Percentiles rank a stretch among this genome's conserved stretches.
These are phyloP conservation scores for Sterna hirundo DNA, from an alignment of 2,113 vertebrate genomes.

Conservation along the genomic window DNA sequence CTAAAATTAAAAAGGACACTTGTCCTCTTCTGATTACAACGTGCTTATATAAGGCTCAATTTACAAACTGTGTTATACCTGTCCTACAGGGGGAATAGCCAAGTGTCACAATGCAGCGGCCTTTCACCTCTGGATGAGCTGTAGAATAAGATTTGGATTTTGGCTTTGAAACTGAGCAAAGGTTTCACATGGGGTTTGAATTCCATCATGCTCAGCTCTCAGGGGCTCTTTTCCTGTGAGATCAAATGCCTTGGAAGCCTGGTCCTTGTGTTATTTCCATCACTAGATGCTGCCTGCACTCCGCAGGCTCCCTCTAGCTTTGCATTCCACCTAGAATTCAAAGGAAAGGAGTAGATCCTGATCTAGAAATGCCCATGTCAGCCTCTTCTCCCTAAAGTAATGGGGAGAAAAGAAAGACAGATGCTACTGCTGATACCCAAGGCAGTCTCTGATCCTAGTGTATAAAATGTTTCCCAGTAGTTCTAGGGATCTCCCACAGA, in stretches of 20 bases:
- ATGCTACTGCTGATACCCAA: neutral
- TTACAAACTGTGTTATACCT: neutral
- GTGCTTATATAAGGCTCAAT: neutral
- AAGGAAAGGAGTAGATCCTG: neutral
- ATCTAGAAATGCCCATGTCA: neutral
- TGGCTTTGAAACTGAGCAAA: neutral
- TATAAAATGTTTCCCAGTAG: neutral
- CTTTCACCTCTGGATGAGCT: neutral
- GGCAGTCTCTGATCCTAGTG: neutral
- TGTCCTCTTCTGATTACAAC: neutral
- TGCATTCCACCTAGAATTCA: neutral
- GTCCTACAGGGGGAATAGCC: neutral
- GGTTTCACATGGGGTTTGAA: neutral
- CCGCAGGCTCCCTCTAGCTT: neutral
- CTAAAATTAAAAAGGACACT: neutral
- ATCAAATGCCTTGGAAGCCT: neutral
- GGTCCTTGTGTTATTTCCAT: neutral
- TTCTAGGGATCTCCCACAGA: neutral
- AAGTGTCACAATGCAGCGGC: accelerated
- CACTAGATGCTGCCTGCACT: neutral
- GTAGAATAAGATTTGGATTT: neutral
- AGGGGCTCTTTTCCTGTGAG: neutral
- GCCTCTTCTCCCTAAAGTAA: neutral
- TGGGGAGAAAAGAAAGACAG: neutral
- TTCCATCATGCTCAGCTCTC: neutral